Percentiles rank a stretch among this genome's conserved stretches.
Conservation (phyloP, 1,140 invertebrate genomes). For the Stratiolaelaps scimitus region DNA sequence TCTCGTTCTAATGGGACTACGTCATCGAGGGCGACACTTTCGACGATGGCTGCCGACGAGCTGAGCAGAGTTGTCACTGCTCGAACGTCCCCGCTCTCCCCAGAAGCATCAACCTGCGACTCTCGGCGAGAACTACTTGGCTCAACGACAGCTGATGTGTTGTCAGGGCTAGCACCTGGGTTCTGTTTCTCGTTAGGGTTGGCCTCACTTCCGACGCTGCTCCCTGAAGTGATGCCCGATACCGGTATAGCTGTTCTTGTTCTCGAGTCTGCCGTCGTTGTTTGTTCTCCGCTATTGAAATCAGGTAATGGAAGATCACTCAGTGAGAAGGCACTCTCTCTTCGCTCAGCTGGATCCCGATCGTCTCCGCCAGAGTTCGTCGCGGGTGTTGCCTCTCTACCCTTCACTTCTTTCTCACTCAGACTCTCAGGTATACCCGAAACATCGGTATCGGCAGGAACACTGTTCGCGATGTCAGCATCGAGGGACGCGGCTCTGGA, state of each 20-base stretch:
- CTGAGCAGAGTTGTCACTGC: slow-evolving; percentile 8
- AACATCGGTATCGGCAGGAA: neutral
- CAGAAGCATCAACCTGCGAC: neutral
- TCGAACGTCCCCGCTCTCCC: neutral
- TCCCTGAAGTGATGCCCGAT: too few relatives aligned
- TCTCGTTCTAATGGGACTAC: neutral
- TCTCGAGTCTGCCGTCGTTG: too few relatives aligned
- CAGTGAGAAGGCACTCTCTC: slow-evolving; percentile 11
- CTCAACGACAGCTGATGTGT: too few relatives aligned
- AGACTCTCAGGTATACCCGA: neutral
- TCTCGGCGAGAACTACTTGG: neutral
- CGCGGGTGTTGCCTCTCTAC: too few relatives aligned
- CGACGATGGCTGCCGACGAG: slow-evolving; percentile 9
- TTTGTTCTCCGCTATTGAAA: slow-evolving; percentile 8
- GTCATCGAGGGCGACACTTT: slow-evolving; percentile 5
- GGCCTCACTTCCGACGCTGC: too few relatives aligned
- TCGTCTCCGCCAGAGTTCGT: too few relatives aligned
- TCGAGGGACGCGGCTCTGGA: slow-evolving; percentile 12
- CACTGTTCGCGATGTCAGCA: slow-evolving; percentile 18
- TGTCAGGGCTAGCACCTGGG: too few relatives aligned
- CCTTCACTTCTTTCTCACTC: too few relatives aligned
- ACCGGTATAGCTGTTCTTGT: too few relatives aligned
- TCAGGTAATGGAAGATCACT: slow-evolving; percentile 26
- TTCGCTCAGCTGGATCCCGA: neutral
- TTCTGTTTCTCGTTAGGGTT: too few relatives aligned